These are phyloP conservation scores for Ophiothrix spiculata DNA, from an alignment of 35 echinoderm and acorn worm genomes.

Conservation along the genomic window DNA sequence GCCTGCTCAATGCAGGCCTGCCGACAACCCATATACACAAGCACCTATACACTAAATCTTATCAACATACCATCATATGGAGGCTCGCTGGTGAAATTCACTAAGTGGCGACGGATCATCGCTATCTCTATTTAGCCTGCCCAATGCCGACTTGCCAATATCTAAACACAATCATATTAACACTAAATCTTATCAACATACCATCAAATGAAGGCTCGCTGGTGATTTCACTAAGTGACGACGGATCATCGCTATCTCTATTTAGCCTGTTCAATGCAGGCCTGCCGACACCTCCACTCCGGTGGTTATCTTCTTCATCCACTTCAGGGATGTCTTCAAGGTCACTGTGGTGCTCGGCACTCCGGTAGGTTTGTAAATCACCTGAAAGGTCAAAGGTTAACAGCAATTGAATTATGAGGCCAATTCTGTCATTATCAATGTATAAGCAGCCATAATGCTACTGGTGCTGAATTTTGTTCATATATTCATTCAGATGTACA, in stretches of 20 bases:
- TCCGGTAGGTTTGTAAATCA: slow-evolving; percentile 51
- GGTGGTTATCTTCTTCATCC: slow-evolving; percentile 66
- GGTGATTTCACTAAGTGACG: slow-evolving; percentile 85
- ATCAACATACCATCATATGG: too few species aligned
- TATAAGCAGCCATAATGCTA: too few species aligned
- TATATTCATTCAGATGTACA: too few species aligned
- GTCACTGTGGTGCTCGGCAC: slow-evolving; percentile 88
- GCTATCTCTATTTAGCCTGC: too few species aligned
- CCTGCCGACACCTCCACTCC: not conserved
- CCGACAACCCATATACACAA: not conserved
- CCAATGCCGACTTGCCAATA: not conserved
- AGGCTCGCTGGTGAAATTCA: slow-evolving; percentile 76
- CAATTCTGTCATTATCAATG: too few species aligned
- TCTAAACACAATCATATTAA: too few species aligned
- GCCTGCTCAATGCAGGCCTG: not conserved
- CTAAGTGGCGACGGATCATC: slow-evolving; percentile 63
- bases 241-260: slow-evolving; percentile 5
- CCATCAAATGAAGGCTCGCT: slow-evolving; percentile 62
- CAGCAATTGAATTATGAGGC: too few species aligned
- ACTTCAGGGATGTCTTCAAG: slow-evolving; percentile 97
- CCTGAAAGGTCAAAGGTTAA: slow-evolving; percentile 27
- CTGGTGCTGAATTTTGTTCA: too few species aligned
- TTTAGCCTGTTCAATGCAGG: not conserved
- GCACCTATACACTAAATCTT: too few species aligned
- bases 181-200: too few species aligned